These are phyloP conservation scores for pig (Sus scrofa) DNA, from an alignment of 2,113 vertebrate species.

Conservation along the genomic window DNA sequence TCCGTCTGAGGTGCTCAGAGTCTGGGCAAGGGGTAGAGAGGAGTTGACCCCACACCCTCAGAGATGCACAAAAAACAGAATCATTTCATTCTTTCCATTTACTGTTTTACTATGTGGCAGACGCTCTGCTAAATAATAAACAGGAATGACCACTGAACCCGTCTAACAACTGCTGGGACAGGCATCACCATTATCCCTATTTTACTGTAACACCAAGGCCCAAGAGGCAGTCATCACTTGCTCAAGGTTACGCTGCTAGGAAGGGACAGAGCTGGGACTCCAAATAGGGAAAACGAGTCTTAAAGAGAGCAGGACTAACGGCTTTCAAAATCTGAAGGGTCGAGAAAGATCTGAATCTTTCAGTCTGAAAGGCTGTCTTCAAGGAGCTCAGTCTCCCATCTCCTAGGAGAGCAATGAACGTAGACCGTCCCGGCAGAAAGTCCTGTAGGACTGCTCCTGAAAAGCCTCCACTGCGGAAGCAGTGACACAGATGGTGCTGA, in stretches of 20 bases:
- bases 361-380: not conserved
- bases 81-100: conserved; percentile 35
- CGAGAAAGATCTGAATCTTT: conserved; percentile 41
- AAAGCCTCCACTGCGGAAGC: not conserved
- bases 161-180: not conserved
- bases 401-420: not conserved
- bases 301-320: not conserved
- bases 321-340: conserved; percentile 40
- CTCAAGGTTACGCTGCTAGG: not conserved
- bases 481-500: not conserved
- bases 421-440: not conserved
- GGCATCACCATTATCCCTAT: conserved; percentile 15
- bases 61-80: not conserved
- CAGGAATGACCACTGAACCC: conserved; percentile 11
- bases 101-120: conserved; percentile 33
- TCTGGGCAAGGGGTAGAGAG: not conserved
- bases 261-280: not conserved
- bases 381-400: not conserved
- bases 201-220: conserved; percentile 54
- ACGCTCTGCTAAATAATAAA: not conserved
- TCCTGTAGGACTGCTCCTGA: too few species aligned
- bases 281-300: not conserved
- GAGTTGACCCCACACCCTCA: not conserved
- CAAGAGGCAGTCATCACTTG: not conserved
- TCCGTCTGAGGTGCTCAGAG: not conserved